Conservation (phyloP, 2,888 invertebrate species). For the Lottia gigantea region DNA sequence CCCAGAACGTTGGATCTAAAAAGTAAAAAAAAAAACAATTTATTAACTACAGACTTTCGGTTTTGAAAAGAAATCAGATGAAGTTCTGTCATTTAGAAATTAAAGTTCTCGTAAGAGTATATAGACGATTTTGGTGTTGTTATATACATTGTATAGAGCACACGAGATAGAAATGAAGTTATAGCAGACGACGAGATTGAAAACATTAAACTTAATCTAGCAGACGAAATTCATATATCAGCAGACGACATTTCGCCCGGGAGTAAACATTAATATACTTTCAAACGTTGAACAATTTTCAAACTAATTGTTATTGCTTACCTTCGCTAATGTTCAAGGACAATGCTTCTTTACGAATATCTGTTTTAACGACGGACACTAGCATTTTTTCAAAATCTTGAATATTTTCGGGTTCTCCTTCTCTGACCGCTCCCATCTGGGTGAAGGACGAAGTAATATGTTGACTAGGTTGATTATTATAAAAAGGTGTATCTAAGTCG, state of each 20-base stretch:
- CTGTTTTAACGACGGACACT: not conserved
- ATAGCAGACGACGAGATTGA: too few species aligned
- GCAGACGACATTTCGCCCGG: too few species aligned
- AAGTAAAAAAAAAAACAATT: constrained; percentile 11
- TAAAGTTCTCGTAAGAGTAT: too few species aligned
- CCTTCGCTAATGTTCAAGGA: constrained; percentile 7
- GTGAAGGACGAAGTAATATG: too few species aligned
- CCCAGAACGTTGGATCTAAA: constrained; percentile 90
- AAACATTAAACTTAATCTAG: too few species aligned
- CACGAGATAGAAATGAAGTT: too few species aligned
- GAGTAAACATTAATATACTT: not conserved
- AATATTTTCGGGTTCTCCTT: not conserved
- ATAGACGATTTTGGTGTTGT: too few species aligned
- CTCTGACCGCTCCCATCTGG: not conserved
- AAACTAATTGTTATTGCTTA: not conserved
- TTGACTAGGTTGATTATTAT: not conserved
- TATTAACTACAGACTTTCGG: too few species aligned
- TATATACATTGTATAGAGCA: too few species aligned
- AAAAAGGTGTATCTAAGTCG: not conserved
- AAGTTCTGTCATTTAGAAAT: too few species aligned
- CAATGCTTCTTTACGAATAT: constrained; percentile 12
- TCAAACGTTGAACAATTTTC: not conserved
- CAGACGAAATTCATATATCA: too few species aligned
- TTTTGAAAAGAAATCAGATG: too few species aligned
- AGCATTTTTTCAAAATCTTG: constrained; percentile 1